These are phyloP conservation scores for Alethe diademata DNA, from an alignment of 2,113 vertebrate genomes.

Conservation along the genomic window DNA sequence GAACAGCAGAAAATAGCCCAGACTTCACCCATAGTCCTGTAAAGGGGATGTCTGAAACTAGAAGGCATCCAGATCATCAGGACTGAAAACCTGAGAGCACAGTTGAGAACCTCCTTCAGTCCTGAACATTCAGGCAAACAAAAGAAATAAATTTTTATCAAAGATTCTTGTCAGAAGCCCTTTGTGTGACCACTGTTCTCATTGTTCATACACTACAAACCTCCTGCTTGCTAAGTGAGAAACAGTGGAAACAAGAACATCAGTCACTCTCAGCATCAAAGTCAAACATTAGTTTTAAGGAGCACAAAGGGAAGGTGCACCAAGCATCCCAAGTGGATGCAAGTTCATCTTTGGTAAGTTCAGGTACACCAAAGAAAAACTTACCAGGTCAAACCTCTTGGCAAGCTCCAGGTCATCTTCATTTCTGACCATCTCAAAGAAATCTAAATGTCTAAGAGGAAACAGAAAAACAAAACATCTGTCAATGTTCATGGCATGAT, in stretches of 20 bases:
- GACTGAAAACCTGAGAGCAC: background rate
- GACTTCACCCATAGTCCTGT: background rate
- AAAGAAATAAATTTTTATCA: background rate
- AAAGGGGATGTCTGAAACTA: background rate
- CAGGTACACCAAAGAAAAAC: conserved; percentile 10
- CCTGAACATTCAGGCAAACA: background rate
- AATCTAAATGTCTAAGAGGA: conserved; percentile 89
- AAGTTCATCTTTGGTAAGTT: background rate
- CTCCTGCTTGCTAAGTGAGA: background rate
- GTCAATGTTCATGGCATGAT: background rate
- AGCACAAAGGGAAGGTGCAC: background rate
- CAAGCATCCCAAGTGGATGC: background rate
- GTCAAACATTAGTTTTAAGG: background rate
- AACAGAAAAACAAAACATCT: background rate
- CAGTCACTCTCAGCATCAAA: background rate
- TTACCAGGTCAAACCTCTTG: conserved; percentile 91
- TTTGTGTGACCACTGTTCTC: background rate
- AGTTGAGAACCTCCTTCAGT: background rate
- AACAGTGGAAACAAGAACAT: background rate
- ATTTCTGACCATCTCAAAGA: conserved; percentile 98
- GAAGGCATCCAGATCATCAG: background rate
- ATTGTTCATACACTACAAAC: background rate
- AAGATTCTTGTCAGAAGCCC: background rate
- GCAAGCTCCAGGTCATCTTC: conserved; percentile 94
- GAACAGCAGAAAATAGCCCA: background rate